Percentiles rank a stretch among this genome's conserved stretches.
phyloP scores from a whole-genome alignment of 2,797 vertebrate genomes.

The Margarornis squamiger region DNA sequence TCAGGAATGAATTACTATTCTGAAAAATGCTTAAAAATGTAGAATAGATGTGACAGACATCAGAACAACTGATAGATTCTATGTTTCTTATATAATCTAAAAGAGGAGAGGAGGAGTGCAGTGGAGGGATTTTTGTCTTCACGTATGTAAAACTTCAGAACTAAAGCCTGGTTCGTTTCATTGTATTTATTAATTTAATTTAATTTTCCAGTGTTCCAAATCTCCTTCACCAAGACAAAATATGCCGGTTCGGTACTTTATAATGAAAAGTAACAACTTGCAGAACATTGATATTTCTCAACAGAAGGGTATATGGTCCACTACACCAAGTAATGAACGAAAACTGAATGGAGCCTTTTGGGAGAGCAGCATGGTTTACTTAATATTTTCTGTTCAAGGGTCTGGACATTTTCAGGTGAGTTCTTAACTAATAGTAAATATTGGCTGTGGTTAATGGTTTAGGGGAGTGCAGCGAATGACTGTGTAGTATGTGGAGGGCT shows the following conservation, averaged over 20 bases:
- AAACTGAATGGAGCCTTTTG: constrained; percentile 87
- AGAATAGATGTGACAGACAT: background rate
- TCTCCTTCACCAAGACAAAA: constrained; percentile 73
- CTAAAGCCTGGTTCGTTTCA: background rate
- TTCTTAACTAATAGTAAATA: background rate
- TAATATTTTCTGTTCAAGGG: constrained; percentile 93
- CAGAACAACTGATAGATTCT: background rate
- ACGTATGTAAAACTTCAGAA: background rate
- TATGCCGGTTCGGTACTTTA: constrained; percentile 84
- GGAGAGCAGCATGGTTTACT: constrained; percentile 81
- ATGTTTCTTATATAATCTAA: background rate
- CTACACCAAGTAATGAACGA: constrained; percentile 84
- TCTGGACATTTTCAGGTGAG: constrained; percentile 93
- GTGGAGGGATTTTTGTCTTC: background rate
- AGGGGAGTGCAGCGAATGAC: background rate
- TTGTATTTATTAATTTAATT: background rate
- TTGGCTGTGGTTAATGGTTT: background rate
- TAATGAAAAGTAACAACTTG: constrained; percentile 92
- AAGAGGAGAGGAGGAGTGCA: rapidly evolving
- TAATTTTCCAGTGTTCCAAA: constrained; percentile 71
- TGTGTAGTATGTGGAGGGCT: background rate
- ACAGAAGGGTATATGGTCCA: constrained; percentile 92
- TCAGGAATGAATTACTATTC: background rate
- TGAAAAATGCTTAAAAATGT: background rate
- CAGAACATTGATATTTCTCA: constrained; percentile 91